Percentiles rank a stretch among this genome's conserved stretches.
Evolutionary conservation across 2,888 invertebrate species (phyloP).

Genomic region (Nemotelus pantherinus): DNA sequence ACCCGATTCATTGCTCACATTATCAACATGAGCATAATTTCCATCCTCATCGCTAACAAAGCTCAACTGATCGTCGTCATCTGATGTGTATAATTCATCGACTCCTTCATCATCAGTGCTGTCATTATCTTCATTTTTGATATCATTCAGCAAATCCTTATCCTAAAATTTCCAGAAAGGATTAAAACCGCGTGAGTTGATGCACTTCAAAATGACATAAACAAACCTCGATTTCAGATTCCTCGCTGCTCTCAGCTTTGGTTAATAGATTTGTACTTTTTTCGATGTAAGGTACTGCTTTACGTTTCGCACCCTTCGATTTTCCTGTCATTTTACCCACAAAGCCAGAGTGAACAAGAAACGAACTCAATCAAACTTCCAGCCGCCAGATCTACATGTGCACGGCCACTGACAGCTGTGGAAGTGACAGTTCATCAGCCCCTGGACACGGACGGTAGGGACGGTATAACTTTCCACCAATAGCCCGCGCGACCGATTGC

Average conservation of each 20-base stretch:
- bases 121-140: slow-evolving; percentile 62
- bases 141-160: slow-evolving; percentile 58
- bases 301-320: slow-evolving; percentile 40
- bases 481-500: too few species aligned
- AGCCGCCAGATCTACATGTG: not conserved
- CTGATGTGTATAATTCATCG: slow-evolving; percentile 59
- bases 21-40: slow-evolving; percentile 57
- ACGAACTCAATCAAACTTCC: not conserved
- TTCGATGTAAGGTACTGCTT: slow-evolving; percentile 47
- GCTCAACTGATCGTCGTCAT: slow-evolving; percentile 61
- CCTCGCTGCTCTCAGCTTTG: slow-evolving; percentile 25
- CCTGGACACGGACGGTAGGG: too few species aligned
- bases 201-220: not conserved
- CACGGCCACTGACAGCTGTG: too few species aligned
- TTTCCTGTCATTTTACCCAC: slow-evolving; percentile 25
- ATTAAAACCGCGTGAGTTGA: not conserved
- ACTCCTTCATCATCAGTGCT: slow-evolving; percentile 65
- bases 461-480: too few species aligned
- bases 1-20: slow-evolving; percentile 39
- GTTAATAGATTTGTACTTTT: slow-evolving; percentile 45
- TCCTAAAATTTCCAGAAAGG: slow-evolving; percentile 49
- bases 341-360: not conserved
- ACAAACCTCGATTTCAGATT: slow-evolving; percentile 45
- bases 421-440: too few species aligned
- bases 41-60: slow-evolving; percentile 71